A percentile compares a stretch with the other conserved stretches of the same genome.
phyloP scores from a whole-genome alignment of 1,140 invertebrate species.

The Drosophila leontia region DNA sequence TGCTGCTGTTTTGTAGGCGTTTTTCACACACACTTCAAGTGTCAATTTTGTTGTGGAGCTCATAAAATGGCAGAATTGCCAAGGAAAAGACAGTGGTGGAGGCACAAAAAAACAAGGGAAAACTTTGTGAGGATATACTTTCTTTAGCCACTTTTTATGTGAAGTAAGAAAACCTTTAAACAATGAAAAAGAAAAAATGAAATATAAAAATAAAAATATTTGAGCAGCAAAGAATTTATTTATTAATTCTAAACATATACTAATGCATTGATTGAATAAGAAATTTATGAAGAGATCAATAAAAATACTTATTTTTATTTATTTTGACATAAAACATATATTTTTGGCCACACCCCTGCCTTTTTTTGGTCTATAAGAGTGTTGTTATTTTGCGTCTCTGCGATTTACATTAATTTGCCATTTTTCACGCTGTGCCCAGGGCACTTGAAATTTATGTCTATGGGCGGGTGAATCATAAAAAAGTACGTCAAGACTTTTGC shows the following conservation, averaged over 20 bases:
- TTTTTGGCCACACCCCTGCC: background rate
- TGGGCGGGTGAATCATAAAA: conserved; percentile 67
- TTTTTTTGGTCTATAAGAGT: conserved; percentile 44
- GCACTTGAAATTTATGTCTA: conserved; percentile 56
- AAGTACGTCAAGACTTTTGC: conserved; percentile 67
- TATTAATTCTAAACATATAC: too few species aligned
- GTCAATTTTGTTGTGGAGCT: conserved; percentile 65
- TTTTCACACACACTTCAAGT: conserved; percentile 57
- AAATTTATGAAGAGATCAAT: too few species aligned
- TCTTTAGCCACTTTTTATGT: background rate
- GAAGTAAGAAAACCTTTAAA: background rate
- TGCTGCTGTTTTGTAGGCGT: conserved; percentile 30
- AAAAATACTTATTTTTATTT: too few species aligned
- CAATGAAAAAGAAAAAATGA: too few species aligned
- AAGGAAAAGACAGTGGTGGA: conserved; percentile 17
- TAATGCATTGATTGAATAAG: too few species aligned
- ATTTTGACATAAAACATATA: too few species aligned
- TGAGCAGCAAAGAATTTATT: background rate
- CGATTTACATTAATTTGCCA: conserved; percentile 85
- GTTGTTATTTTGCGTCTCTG: conserved; percentile 42
- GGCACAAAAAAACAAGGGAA: background rate
- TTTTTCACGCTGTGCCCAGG: conserved; percentile 78
- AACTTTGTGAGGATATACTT: conserved; percentile 4
- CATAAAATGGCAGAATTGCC: conserved; percentile 66
- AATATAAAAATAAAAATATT: background rate